Conservation (phyloP, 1,140 invertebrate species). For the Charaxes varanes region DNA sequence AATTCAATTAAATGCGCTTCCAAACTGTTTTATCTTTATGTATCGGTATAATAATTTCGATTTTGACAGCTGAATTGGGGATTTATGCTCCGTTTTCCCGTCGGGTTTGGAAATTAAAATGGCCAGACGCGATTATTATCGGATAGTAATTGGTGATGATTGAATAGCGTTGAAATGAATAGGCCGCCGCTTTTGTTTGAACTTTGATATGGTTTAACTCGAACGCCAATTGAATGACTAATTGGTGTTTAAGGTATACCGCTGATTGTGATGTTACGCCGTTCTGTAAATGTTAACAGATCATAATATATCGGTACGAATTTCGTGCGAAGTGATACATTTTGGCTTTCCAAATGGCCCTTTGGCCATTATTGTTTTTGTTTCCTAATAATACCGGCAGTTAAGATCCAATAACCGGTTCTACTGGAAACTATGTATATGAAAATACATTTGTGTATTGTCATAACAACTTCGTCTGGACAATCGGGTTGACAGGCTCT, state of each 20-base stretch:
- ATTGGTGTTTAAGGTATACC: conserved; percentile 36
- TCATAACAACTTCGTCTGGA: too few species aligned
- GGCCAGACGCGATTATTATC: conserved; percentile 41
- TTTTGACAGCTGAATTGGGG: conserved; percentile 33
- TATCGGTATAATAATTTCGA: conserved; percentile 37
- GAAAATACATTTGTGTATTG: too few species aligned
- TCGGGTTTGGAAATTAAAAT: conserved; percentile 41
- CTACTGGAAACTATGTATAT: too few species aligned
- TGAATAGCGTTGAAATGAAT: conserved; percentile 51
- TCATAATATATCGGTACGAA: too few species aligned
- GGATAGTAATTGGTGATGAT: conserved; percentile 47
- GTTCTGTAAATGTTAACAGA: too few species aligned
- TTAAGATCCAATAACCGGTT: not conserved
- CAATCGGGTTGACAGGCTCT: too few species aligned
- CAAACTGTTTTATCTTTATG: conserved; percentile 12
- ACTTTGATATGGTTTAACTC: conserved; percentile 28
- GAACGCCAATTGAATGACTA: conserved; percentile 22
- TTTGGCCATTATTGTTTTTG: too few species aligned
- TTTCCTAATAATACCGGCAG: too few species aligned
- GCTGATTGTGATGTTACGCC: conserved; percentile 39
- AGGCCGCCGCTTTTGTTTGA: conserved; percentile 33
- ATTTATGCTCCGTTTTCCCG: conserved; percentile 57
- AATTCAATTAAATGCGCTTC: conserved; percentile 10
- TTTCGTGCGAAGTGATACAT: too few species aligned
- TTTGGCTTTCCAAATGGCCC: too few species aligned